A percentile compares a stretch with the other conserved stretches of the same genome.
These are phyloP conservation scores for Brachylomia viminalis DNA, from an alignment of 2,888 invertebrate genomes.

Conservation along the genomic window DNA sequence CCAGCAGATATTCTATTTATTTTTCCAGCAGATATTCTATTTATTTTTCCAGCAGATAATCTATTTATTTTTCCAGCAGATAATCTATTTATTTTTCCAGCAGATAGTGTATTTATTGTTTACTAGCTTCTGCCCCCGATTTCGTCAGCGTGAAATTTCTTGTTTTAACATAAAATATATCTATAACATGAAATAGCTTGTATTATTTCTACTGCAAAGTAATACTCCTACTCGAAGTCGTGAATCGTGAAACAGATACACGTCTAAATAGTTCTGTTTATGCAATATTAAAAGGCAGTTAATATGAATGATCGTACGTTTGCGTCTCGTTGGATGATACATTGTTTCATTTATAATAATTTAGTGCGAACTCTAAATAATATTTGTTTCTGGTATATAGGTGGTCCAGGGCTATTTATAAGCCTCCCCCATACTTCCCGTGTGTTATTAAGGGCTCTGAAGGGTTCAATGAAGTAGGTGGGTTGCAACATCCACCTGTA, in stretches of 20 bases:
- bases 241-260: conserved; percentile 17
- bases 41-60: neutral
- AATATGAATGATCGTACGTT: conserved; percentile 30
- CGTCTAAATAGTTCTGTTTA: neutral
- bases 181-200: neutral
- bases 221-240: neutral
- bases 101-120: neutral
- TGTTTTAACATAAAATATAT: neutral
- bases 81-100: no score
- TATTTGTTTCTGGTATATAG: conserved; percentile 17
- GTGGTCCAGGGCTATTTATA: conserved; percentile 45
- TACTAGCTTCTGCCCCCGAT: no score
- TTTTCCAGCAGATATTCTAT: no score
- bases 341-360: conserved; percentile 36
- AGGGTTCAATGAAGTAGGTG: conserved; percentile 25
- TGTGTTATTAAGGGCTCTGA: conserved; percentile 14
- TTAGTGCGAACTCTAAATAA: conserved; percentile 34
- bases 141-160: neutral
- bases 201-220: conserved; percentile 1
- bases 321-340: conserved; percentile 27
- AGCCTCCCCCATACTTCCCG: conserved; percentile 32
- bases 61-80: no score
- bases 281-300: conserved; percentile 35
- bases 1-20: neutral
- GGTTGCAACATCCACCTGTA: neutral